A percentile compares a stretch with the other conserved stretches of the same genome.
Conservation (phyloP, 2,797 vertebrate species). For the Gouania willdenowi region DNA sequence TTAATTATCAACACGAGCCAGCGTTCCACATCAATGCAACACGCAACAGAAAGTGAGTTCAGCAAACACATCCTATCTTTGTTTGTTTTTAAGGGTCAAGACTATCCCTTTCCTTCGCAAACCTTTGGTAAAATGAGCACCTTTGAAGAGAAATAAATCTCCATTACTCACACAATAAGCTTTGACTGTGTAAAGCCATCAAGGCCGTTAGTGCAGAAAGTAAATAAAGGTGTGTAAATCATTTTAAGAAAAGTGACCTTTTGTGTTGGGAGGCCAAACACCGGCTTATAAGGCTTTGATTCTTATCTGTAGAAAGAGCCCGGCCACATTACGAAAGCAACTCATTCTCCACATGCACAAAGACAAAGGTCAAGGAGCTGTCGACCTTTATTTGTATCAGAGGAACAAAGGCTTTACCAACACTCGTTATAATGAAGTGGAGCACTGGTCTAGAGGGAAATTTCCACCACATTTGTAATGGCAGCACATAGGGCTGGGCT, state of each 20-base stretch:
- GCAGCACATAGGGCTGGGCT: conserved; percentile 18
- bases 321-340: conserved; percentile 24
- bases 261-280: neutral
- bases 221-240: conserved; percentile 16
- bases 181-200: conserved; percentile 7
- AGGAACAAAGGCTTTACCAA: conserved; percentile 1
- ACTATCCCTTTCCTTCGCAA: neutral
- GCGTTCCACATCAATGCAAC: conserved; percentile 13
- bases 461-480: conserved; percentile 12
- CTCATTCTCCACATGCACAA: conserved; percentile 14
- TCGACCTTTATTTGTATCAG: conserved; percentile 25
- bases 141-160: neutral
- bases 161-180: no score
- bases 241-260: conserved; percentile 16
- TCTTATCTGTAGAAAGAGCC: conserved; percentile 30
- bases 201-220: conserved; percentile 6
- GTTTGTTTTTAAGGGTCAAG: neutral
- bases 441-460: conserved; percentile 3
- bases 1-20: conserved; percentile 26
- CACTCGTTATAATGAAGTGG: conserved; percentile 5
- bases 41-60: conserved; percentile 1
- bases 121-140: no score
- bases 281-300: conserved; percentile 12
- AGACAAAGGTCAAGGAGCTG: conserved; percentile 42
- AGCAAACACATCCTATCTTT: conserved; percentile 11